Evolutionary conservation across 2,888 invertebrate genomes (phyloP).

Genomic region (Cyclophora albipunctata): DNA sequence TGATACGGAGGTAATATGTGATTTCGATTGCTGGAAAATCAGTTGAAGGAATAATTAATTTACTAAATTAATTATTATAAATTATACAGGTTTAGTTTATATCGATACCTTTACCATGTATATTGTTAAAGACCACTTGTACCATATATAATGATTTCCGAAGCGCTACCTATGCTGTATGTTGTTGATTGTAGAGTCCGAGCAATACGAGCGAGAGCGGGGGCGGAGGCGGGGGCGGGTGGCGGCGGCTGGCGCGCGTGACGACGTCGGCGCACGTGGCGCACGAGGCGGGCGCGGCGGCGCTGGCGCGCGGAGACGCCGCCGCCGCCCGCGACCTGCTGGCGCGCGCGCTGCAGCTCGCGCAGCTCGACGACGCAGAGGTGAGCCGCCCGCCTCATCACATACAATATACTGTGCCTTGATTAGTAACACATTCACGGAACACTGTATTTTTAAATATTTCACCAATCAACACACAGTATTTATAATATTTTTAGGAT

Average conservation of each 20-base stretch:
- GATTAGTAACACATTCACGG: too few relatives aligned
- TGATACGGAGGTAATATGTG: constrained; percentile 83
- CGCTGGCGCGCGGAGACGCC: constrained; percentile 90
- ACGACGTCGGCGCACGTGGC: constrained; percentile 63
- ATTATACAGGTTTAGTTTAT: too few relatives aligned
- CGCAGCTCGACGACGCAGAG: constrained; percentile 14
- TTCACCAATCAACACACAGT: too few relatives aligned
- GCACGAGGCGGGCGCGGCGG: constrained; percentile 97
- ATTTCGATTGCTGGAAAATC: too few relatives aligned
- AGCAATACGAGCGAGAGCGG: constrained; percentile 13
- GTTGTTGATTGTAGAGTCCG: background rate
- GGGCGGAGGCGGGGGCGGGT: constrained; percentile 31
- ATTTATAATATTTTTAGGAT: too few relatives aligned
- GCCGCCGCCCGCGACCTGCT: constrained; percentile 73
- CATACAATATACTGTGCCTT: too few relatives aligned
- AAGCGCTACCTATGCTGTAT: background rate
- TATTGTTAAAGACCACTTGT: too few relatives aligned
- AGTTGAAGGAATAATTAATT: too few relatives aligned
- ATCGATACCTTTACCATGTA: too few relatives aligned
- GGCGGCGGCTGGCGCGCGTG: constrained; percentile 34
- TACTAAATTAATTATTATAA: background rate
- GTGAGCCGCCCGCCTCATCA: constrained; percentile 7
- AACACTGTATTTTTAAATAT: too few relatives aligned
- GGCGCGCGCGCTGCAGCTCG: constrained; percentile 83
- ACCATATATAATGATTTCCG: background rate